A percentile compares a stretch with the other conserved stretches of the same genome.
These are phyloP conservation scores for Opisthocomus hoazin DNA, from an alignment of 2,113 vertebrate species.

Conservation along the genomic window DNA sequence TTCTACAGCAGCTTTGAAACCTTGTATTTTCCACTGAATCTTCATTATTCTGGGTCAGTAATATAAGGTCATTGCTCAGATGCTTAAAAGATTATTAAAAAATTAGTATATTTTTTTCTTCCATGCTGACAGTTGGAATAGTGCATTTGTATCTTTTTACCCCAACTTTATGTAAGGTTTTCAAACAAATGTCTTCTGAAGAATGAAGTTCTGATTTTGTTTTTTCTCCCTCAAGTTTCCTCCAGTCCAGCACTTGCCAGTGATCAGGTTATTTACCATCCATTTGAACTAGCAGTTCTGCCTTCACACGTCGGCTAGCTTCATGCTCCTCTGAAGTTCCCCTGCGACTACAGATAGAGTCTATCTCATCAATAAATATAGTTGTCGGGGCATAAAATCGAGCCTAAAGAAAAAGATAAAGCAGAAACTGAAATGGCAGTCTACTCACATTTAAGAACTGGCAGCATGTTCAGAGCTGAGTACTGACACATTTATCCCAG, in stretches of 20 bases:
- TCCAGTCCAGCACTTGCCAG: not conserved
- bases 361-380: conserved; percentile 99
- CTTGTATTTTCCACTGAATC: not conserved
- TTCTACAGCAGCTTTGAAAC: not conserved
- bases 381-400: conserved; percentile 96
- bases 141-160: not conserved
- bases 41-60: not conserved
- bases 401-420: conserved; percentile 75
- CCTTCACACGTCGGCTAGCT: conserved; percentile 93
- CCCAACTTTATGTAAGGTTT: not conserved
- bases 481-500: not conserved
- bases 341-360: conserved; percentile 96
- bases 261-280: conserved; percentile 79
- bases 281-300: conserved; percentile 97
- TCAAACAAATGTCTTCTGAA: not conserved
- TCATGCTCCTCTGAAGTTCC: conserved; percentile 97
- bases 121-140: not conserved
- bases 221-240: not conserved
- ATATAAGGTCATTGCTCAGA: not conserved
- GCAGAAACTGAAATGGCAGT: not conserved
- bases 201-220: not conserved
- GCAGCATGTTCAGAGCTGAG: not conserved
- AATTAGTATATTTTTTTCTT: not conserved
- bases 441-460: not conserved
- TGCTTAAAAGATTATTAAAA: not conserved